Evolutionary conservation across 1,140 invertebrate species (phyloP).

Genomic region (Drosophila baimaii): DNA sequence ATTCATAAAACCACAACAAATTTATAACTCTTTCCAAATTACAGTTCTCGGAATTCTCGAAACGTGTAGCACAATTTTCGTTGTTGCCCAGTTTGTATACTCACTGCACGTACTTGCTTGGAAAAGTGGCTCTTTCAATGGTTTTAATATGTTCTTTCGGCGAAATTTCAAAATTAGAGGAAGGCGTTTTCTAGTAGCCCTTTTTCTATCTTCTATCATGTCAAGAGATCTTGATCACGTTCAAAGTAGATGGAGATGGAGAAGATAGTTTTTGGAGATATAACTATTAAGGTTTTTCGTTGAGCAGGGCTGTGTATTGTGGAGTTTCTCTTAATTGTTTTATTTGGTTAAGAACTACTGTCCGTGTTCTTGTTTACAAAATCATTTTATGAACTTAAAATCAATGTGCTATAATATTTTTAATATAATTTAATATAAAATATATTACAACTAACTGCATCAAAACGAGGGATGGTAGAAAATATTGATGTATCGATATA

Average conservation of each 20-base stretch:
- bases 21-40: conserved; percentile 67
- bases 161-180: conserved; percentile 57
- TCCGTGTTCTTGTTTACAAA: not conserved
- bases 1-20: conserved; percentile 65
- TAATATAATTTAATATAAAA: too few species aligned
- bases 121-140: conserved; percentile 56
- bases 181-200: conserved; percentile 52
- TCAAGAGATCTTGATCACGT: conserved; percentile 65
- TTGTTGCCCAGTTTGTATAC: conserved; percentile 24
- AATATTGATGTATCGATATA: too few species aligned
- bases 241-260: conserved; percentile 2
- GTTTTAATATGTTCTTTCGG: conserved; percentile 51
- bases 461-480: too few species aligned
- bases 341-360: not conserved
- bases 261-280: not conserved
- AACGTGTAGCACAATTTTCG: conserved; percentile 65
- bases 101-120: conserved; percentile 61
- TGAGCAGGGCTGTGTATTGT: not conserved
- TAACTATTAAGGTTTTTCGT: not conserved
- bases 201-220: conserved; percentile 42
- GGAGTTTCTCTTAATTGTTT: too few species aligned
- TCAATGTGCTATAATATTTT: too few species aligned
- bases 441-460: too few species aligned
- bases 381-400: not conserved
- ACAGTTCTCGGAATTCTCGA: conserved; percentile 57